Evolutionary conservation across 92 coral and sea anemone genomes (phyloP).

Genomic region (Isaurus tuberculatus): DNA sequence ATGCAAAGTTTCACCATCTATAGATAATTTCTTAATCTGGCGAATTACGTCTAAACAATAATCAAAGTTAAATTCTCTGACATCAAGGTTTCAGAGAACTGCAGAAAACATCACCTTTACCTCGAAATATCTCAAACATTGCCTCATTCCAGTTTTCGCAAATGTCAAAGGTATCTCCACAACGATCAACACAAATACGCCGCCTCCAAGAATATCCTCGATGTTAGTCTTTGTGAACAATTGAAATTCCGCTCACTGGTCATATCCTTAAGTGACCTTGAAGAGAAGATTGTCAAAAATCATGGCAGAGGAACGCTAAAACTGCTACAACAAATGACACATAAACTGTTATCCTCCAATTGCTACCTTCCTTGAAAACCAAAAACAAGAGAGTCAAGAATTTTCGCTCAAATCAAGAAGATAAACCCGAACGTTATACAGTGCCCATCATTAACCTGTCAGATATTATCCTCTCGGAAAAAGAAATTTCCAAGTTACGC

Average conservation of each 20-base stretch:
- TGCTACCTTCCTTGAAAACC: not conserved
- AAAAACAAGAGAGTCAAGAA: not conserved
- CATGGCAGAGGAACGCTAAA: not conserved
- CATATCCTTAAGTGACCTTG: not conserved
- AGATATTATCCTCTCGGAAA: not conserved
- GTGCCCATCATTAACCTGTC: not conserved
- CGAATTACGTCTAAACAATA: slow-evolving; percentile 3
- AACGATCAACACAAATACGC: slow-evolving; percentile 21
- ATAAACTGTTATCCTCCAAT: not conserved
- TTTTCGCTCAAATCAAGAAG: not conserved
- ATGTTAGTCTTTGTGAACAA: slow-evolving; percentile 8
- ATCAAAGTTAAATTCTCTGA: not conserved
- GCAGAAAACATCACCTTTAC: not conserved
- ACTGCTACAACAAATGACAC: not conserved
- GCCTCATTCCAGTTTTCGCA: not conserved
- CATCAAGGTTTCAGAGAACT: not conserved
- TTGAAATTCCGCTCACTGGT: not conserved
- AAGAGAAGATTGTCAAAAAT: not conserved
- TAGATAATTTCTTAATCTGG: not conserved
- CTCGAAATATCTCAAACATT: not conserved
- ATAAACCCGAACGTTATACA: not conserved
- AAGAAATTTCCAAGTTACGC: not conserved
- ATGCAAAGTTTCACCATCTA: not conserved
- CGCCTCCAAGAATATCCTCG: slow-evolving; percentile 19
- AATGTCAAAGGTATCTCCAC: slow-evolving; percentile 3